Evolutionary conservation across 1,140 invertebrate genomes (phyloP).

Genomic region (Lamellibrachia luymesi): DNA sequence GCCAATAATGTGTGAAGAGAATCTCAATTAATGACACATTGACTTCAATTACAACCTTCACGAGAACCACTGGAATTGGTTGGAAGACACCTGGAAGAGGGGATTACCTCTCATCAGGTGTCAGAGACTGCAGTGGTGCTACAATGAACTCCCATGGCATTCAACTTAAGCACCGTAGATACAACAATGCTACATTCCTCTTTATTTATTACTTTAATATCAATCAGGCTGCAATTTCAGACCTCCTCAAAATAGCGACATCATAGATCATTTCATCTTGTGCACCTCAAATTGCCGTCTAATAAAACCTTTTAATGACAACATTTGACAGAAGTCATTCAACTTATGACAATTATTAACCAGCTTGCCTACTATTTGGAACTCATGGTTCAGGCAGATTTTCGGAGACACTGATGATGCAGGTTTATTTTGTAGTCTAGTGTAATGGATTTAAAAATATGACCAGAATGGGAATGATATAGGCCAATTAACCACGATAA

Average conservation of each 20-base stretch:
- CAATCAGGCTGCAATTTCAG: background rate
- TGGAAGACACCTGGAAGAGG: background rate
- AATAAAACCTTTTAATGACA: background rate
- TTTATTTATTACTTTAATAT: background rate
- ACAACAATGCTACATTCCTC: background rate
- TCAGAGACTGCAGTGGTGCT: background rate
- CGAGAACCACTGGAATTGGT: background rate
- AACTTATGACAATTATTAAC: no score
- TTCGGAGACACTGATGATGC: no score
- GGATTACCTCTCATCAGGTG: background rate
- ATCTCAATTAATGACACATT: background rate
- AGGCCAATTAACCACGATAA: no score
- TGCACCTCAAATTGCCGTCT: background rate
- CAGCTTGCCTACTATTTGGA: no score
- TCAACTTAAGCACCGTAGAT: background rate
- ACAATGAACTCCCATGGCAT: background rate
- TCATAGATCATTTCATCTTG: background rate
- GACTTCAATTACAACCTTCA: background rate
- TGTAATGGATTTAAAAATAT: no score
- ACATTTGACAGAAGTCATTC: background rate
- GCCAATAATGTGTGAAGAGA: background rate
- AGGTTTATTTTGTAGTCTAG: no score
- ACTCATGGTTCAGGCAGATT: no score
- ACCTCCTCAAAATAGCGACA: background rate
- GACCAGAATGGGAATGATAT: no score